phyloP scores from a whole-genome alignment of 2,797 vertebrate genomes.

The Pangasius mekongensis region DNA sequence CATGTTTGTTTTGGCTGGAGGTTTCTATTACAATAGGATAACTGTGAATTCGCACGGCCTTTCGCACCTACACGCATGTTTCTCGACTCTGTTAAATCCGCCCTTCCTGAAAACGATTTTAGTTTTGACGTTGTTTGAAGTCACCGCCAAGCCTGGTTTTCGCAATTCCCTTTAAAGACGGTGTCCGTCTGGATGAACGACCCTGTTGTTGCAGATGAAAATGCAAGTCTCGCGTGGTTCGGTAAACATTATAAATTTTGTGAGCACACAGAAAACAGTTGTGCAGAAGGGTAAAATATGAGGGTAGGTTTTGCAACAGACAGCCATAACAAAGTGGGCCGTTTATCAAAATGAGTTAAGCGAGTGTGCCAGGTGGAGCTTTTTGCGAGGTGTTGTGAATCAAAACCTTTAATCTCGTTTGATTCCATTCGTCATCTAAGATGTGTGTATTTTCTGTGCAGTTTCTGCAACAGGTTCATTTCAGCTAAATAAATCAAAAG shows the following conservation, averaged over 20 bases:
- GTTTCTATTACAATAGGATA: conserved; percentile 6
- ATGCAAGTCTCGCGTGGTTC: not conserved
- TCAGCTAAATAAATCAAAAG: not conserved
- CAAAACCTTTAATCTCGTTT: not conserved
- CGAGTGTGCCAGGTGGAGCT: conserved; percentile 10
- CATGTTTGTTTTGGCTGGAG: conserved; percentile 39
- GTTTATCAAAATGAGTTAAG: conserved; percentile 29
- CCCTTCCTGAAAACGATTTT: conserved; percentile 3
- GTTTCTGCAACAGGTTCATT: not conserved
- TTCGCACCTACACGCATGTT: conserved; percentile 15
- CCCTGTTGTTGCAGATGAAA: not conserved
- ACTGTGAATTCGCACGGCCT: conserved; percentile 15
- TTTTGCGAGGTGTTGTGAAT: not conserved
- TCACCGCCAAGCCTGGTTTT: conserved; percentile 38
- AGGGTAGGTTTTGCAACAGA: conserved; percentile 10
- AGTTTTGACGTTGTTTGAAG: conserved; percentile 37
- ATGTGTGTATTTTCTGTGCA: not conserved
- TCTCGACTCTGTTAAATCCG: conserved; percentile 23
- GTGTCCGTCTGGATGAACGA: conserved; percentile 14
- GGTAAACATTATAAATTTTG: conserved; percentile 33
- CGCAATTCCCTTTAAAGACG: conserved; percentile 8
- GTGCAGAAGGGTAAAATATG: not conserved
- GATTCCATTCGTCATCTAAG: not conserved
- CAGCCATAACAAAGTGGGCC: conserved; percentile 28
- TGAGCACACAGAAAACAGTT: not conserved